phyloP scores from a whole-genome alignment of 2,888 invertebrate genomes.

The Eristalis intricaria region DNA sequence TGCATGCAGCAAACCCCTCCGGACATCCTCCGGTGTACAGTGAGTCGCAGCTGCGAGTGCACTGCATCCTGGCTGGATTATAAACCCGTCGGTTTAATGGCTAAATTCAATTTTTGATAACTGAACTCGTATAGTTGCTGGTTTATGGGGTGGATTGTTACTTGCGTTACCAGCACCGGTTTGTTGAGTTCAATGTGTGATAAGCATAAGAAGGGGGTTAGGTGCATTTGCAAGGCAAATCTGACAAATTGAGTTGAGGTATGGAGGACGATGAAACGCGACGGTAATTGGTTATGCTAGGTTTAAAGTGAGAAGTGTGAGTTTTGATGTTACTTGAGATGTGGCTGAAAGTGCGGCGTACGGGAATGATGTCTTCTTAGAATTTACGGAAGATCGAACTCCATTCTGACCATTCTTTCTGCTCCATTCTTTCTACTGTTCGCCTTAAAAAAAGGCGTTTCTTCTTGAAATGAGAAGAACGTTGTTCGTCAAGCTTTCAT shows the following conservation, averaged over 20 bases:
- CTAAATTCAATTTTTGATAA: conserved; percentile 39
- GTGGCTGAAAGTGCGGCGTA: no score
- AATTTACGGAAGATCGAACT: no score
- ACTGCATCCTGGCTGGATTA: background rate
- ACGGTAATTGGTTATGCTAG: background rate
- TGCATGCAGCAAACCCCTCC: conserved; percentile 5
- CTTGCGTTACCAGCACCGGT: background rate
- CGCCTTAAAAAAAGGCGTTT: no score
- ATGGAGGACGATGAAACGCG: background rate
- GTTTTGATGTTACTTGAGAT: background rate
- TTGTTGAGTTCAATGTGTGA: background rate
- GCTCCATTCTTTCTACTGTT: no score
- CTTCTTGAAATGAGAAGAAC: no score
- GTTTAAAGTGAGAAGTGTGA: background rate
- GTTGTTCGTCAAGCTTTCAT: no score
- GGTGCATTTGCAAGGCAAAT: background rate
- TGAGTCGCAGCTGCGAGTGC: background rate
- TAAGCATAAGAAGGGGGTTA: background rate
- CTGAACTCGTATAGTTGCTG: conserved; percentile 26
- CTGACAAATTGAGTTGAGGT: background rate
- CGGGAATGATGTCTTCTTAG: no score
- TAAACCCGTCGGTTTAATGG: conserved; percentile 45
- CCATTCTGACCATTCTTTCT: no score
- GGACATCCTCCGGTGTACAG: background rate
- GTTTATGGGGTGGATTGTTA: conserved; percentile 4